These are phyloP conservation scores for Meles meles DNA, from an alignment of 2,113 vertebrate genomes.

Conservation along the genomic window DNA sequence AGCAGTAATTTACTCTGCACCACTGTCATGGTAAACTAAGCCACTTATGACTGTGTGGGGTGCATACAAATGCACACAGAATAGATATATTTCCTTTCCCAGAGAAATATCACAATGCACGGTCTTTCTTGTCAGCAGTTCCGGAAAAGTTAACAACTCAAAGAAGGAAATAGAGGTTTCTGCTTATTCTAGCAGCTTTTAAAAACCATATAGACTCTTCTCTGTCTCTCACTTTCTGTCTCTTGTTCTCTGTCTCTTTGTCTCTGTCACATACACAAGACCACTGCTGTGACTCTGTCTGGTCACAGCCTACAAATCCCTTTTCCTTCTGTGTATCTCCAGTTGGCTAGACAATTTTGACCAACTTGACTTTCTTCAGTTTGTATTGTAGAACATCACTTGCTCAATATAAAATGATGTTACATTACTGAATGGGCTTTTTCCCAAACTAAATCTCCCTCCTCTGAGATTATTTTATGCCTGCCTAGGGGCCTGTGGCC, in stretches of 20 bases:
- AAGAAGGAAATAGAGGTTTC: neutral
- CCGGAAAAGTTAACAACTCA: neutral
- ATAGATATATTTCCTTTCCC: neutral
- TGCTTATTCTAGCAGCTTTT: neutral
- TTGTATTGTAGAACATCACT: neutral
- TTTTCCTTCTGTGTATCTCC: neutral
- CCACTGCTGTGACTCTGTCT: neutral
- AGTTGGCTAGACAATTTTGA: neutral
- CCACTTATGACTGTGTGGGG: neutral
- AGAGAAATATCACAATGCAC: neutral
- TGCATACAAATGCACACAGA: neutral
- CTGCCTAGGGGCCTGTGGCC: neutral
- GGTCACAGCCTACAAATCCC: neutral
- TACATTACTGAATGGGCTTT: neutral
- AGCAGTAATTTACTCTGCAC: slow-evolving; percentile 15
- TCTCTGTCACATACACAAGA: neutral
- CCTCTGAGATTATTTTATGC: neutral
- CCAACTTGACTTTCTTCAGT: neutral
- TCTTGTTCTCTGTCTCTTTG: neutral
- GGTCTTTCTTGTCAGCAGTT: neutral
- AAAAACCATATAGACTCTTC: neutral
- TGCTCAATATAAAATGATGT: neutral
- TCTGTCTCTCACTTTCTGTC: neutral
- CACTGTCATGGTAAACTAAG: neutral
- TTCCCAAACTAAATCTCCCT: neutral